phyloP scores from a whole-genome alignment of 2,113 vertebrate species.

The Dicaeum eximium region DNA sequence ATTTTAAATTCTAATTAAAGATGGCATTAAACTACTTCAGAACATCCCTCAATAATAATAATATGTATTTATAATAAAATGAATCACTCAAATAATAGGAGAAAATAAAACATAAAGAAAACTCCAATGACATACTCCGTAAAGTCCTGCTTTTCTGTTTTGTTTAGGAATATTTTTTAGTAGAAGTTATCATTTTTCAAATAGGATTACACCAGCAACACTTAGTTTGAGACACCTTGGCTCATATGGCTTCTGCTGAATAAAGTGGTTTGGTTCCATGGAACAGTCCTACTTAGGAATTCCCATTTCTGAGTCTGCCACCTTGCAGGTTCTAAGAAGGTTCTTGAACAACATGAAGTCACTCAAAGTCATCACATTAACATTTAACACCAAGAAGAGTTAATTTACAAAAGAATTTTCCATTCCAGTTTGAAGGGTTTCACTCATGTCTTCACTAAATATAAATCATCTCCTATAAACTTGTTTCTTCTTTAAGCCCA shows the following conservation, averaged over 20 bases:
- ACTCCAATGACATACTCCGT: too few relatives aligned
- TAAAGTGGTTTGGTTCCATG: not conserved
- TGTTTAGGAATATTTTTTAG: not conserved
- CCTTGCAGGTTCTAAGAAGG: not conserved
- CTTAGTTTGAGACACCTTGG: not conserved
- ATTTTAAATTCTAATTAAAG: slow-evolving; percentile 32
- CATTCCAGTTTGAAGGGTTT: not conserved
- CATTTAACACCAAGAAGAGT: not conserved
- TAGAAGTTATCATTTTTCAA: not conserved
- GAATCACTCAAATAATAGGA: not conserved
- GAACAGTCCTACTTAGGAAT: not conserved
- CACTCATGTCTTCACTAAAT: not conserved
- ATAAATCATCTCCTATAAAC: not conserved
- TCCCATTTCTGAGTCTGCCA: not conserved
- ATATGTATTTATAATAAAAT: not conserved
- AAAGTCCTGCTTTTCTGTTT: not conserved
- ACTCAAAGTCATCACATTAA: too few relatives aligned
- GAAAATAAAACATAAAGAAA: not conserved
- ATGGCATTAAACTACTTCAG: not conserved
- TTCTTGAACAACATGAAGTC: not conserved
- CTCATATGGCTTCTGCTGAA: not conserved
- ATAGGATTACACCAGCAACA: not conserved
- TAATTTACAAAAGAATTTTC: not conserved
- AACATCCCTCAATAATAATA: not conserved
- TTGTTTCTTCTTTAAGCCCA: not conserved